Conservation (phyloP, 2,113 vertebrate genomes). For the Tyto alba region DNA sequence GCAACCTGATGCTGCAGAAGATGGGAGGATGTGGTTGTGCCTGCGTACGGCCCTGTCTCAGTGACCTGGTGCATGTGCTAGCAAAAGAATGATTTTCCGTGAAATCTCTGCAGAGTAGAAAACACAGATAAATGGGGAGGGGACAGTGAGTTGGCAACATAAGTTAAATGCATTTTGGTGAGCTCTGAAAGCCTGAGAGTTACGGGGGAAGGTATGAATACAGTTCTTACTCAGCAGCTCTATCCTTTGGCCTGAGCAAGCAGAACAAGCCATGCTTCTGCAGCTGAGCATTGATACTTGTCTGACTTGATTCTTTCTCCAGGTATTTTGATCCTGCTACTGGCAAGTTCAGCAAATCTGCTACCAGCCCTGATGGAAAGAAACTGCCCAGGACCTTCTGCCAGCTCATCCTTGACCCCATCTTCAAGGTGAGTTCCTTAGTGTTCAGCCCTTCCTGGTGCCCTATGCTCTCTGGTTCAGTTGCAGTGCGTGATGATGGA, state of each 20-base stretch:
- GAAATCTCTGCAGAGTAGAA: not conserved
- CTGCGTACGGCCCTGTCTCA: rapidly evolving
- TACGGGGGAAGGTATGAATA: not conserved
- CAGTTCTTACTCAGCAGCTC: not conserved
- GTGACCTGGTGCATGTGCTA: rapidly evolving
- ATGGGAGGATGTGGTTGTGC: not conserved
- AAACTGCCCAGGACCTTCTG: conserved; percentile 86
- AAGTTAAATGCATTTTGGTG: rapidly evolving
- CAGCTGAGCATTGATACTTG: rapidly evolving
- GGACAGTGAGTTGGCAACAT: rapidly evolving
- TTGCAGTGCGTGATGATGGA: conserved; percentile 78
- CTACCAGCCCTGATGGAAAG: conserved; percentile 77
- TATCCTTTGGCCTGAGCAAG: not conserved
- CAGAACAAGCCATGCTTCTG: rapidly evolving
- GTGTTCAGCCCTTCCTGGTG: rapidly evolving
- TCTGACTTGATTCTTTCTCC: not conserved
- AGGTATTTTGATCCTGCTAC: conserved; percentile 86
- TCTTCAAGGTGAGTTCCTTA: conserved; percentile 84
- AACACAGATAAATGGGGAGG: too few relatives aligned
- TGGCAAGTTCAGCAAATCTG: conserved; percentile 86
- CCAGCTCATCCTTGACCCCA: conserved; percentile 91
- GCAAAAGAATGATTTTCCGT: rapidly evolving
- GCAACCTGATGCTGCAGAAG: rapidly evolving
- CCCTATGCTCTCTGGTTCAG: rapidly evolving
- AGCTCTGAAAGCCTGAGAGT: not conserved